Evolutionary conservation across 1,140 invertebrate genomes (phyloP).

Genomic region (Listronotus bonariensis): DNA sequence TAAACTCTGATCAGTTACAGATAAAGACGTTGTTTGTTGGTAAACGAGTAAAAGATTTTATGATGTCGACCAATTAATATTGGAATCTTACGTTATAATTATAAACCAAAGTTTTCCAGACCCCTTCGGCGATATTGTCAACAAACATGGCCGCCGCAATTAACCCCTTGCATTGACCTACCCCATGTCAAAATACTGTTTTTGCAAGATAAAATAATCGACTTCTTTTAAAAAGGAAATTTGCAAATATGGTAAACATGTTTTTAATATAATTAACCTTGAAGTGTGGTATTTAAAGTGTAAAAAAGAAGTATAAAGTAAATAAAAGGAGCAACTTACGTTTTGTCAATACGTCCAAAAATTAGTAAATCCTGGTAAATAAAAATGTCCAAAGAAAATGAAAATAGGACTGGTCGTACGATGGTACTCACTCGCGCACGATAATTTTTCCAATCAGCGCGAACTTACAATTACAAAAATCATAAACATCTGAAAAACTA

Average conservation of each 20-base stretch:
- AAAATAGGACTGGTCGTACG: not conserved
- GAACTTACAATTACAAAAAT: slow-evolving; percentile 7
- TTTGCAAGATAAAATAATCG: not conserved
- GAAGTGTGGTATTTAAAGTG: slow-evolving; percentile 9
- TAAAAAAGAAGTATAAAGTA: slow-evolving; percentile 10
- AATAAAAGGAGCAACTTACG: slow-evolving; percentile 10
- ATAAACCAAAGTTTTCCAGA: not conserved
- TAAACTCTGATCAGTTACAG: no score
- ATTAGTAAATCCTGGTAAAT: slow-evolving; percentile 14
- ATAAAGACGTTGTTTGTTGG: no score
- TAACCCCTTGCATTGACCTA: slow-evolving; percentile 35
- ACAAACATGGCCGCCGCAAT: slow-evolving; percentile 36
- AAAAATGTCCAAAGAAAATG: not conserved
- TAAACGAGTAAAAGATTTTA: no score
- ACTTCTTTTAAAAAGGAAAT: not conserved
- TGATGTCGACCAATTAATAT: no score
- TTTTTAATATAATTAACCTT: slow-evolving; percentile 7
- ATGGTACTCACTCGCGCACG: slow-evolving; percentile 13
- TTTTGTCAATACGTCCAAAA: slow-evolving; percentile 13
- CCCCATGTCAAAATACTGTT: slow-evolving; percentile 13
- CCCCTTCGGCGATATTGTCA: slow-evolving; percentile 24
- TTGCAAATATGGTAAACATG: not conserved
- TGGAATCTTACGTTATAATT: no score
- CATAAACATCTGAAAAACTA: slow-evolving; percentile 27
- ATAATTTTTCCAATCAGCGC: slow-evolving; percentile 1